A percentile compares a stretch with the other conserved stretches of the same genome.
phyloP scores from a whole-genome alignment of 2,113 vertebrate species.

The Tringa solitaria region DNA sequence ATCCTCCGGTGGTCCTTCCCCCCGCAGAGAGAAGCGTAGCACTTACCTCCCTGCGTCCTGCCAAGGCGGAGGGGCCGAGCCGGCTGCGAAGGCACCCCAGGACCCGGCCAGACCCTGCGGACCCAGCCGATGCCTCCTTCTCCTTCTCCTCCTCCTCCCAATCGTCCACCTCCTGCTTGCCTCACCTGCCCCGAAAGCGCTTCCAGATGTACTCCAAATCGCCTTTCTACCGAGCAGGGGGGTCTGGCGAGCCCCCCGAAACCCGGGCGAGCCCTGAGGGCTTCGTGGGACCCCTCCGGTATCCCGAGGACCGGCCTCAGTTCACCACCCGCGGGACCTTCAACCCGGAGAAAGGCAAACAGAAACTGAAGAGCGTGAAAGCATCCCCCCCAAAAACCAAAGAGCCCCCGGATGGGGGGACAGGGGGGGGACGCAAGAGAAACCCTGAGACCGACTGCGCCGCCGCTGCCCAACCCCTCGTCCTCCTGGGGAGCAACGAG shows the following conservation, averaged over 20 bases:
- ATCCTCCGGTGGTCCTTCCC: neutral
- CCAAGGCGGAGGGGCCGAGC: constrained; percentile 73
- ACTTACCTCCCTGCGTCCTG: constrained; percentile 70
- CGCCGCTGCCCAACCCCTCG: constrained; percentile 75
- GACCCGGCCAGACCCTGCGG: constrained; percentile 77
- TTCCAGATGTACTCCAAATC: constrained; percentile 90
- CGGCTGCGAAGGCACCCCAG: constrained; percentile 72
- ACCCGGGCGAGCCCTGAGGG: constrained; percentile 52
- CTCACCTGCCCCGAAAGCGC: constrained; percentile 78
- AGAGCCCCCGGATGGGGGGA: constrained; percentile 76
- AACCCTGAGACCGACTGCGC: constrained; percentile 77
- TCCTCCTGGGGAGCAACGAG: constrained; percentile 90
- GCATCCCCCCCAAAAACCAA: constrained; percentile 81
- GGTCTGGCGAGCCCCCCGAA: constrained; percentile 38
- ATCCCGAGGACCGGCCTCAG: constrained; percentile 79
- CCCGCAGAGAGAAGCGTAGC: constrained; percentile 80
- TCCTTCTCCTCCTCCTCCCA: constrained; percentile 70
- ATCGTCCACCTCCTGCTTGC: constrained; percentile 75
- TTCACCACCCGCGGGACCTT: constrained; percentile 93
- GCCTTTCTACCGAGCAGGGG: constrained; percentile 71
- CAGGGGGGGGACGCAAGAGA: constrained; percentile 64
- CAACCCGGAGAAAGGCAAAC: constrained; percentile 91
- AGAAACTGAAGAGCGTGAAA: constrained; percentile 89
- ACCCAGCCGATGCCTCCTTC: constrained; percentile 32
- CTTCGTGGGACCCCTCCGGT: neutral